Percentiles rank a stretch among this genome's conserved stretches.
These are phyloP conservation scores for Sebastes paucispinis DNA, from an alignment of 2,797 vertebrate species.

Conservation along the genomic window DNA sequence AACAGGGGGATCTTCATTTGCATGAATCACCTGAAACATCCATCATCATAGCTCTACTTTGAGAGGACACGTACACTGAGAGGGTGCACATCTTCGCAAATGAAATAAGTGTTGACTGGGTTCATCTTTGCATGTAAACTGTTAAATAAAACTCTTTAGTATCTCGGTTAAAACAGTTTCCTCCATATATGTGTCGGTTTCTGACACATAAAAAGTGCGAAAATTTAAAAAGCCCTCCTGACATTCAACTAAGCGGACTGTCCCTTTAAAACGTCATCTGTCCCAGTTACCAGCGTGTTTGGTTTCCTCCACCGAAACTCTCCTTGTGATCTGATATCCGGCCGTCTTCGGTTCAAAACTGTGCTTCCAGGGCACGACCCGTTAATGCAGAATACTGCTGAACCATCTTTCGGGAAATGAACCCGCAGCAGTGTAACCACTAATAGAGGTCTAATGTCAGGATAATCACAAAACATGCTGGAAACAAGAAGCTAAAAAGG, in stretches of 20 bases:
- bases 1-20: no score
- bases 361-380: constrained; percentile 18
- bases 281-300: background rate
- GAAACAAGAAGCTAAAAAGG: background rate
- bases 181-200: background rate
- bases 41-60: no score
- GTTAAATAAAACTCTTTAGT: no score
- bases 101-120: no score
- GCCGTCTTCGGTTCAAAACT: background rate
- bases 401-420: constrained; percentile 19
- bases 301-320: background rate
- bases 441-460: constrained; percentile 16
- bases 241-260: background rate
- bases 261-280: constrained; percentile 23
- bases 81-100: no score
- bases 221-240: background rate
- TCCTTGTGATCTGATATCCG: constrained; percentile 16
- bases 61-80: no score
- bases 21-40: no score
- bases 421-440: background rate
- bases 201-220: background rate
- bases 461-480: background rate
- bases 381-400: background rate
- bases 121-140: no score
- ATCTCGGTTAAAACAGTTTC: background rate